Base-by-base conservation (phyloP, 2,888 invertebrate species). In the Thymelicus sylvestris region DNA sequence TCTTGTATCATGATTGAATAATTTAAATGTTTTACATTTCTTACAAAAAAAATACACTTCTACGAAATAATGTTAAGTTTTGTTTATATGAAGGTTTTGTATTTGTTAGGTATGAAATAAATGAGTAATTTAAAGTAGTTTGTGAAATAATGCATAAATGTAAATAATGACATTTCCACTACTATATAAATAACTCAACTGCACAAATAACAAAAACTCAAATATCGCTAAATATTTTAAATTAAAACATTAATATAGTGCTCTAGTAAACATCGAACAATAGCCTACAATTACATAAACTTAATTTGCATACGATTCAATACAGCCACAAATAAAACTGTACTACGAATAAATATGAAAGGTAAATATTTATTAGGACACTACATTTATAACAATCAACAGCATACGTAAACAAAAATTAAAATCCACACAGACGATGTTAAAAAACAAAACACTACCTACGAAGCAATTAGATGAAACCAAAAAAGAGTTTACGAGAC, bases 391-490 rank as follows among this genome's bases (percentile, higher is more conserved):
- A 15, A 64, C 50, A 57, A 38, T 59, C 48, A 67, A 66, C 59
- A 62, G 74, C 74, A 55, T 52, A 52, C 50, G 73, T 73, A 77
- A 81, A 81, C 74, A 66, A 75, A 78, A 78, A 76, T 70, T 79
- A 78, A 76, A 73, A 60, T 15, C 10, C 69, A 70, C 64, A 64
- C 69, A 48, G 44, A 68, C 67, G 50, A 39, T 63, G 47, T 39
- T 68, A 69, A 65, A 65, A 65, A 65, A 48, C 41, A 64, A 64
- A 70, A 69, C 64, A 41, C 69, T 70, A 70, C 69, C 69, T 64
- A 70, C 76, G 76, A 83, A 83, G 80, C 75, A 76, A 79, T 78
- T 77, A 79, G 79, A 78, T 76, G 74, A 78, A 80, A 83, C 82
- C 75, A 78, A 80, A 81, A 70, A 19, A 10, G 5, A 38, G 55